These are phyloP conservation scores for Spondyliosoma cantharus DNA, from an alignment of 2,797 vertebrate genomes.

Conservation along the genomic window DNA sequence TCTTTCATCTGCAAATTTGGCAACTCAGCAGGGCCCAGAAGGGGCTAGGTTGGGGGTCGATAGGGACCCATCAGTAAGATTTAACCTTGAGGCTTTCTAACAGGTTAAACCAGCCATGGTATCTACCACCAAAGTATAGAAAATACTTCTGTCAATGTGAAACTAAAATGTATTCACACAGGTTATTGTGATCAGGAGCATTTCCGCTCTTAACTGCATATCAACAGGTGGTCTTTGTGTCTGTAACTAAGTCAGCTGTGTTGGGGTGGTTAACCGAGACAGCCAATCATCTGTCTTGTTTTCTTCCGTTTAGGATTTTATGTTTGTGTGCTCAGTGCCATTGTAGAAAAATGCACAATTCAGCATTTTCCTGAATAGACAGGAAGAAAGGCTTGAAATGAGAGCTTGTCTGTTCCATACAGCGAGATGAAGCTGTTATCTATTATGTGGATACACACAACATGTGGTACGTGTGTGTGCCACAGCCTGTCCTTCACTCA, in stretches of 20 bases:
- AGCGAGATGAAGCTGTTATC: not conserved
- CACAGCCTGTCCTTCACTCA: slow-evolving; percentile 55
- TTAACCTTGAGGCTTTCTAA: not conserved
- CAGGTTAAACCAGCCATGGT: slow-evolving; percentile 17
- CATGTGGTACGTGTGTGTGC: not conserved
- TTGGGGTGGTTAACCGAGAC: slow-evolving; percentile 9
- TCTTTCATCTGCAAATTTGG: slow-evolving; percentile 17
- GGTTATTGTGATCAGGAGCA: slow-evolving; percentile 7
- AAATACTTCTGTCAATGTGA: not conserved
- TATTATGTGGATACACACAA: not conserved
- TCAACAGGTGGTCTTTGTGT: slow-evolving; percentile 66
- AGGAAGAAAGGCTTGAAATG: slow-evolving; percentile 30
- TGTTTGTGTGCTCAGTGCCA: slow-evolving; percentile 56
- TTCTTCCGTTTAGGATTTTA: slow-evolving; percentile 61
- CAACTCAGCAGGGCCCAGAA: not conserved
- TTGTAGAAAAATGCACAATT: slow-evolving; percentile 68
- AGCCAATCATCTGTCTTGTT: slow-evolving; percentile 37
- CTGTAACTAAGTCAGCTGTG: slow-evolving; percentile 19
- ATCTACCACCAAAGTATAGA: not conserved
- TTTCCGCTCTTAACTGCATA: not conserved
- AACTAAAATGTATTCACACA: not conserved
- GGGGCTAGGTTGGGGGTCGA: not conserved
- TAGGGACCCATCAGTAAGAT: not conserved
- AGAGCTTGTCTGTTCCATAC: slow-evolving; percentile 10
- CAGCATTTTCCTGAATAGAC: slow-evolving; percentile 70